Evolutionary conservation across 2,888 invertebrate genomes (phyloP), one percentile per base, ranked within the genome.

Genomic region (Tinea pellionella): DNA sequence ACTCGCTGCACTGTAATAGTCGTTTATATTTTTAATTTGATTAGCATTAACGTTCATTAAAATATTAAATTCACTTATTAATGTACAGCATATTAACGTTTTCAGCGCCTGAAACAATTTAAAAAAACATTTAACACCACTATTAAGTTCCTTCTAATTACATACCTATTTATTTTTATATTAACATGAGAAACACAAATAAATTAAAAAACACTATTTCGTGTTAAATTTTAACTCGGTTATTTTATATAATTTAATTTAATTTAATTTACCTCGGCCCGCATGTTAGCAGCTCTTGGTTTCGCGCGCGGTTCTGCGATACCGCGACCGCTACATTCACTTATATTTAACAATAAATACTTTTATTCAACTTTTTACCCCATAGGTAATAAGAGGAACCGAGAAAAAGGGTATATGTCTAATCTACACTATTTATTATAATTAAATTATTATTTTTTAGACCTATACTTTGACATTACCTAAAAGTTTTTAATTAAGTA

Each of bases 41-140:
- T 15, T 59, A 15, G 29, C 43, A 30, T 18, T 13, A 9, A 43
- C 59, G 13, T 59, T 15, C 13, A 32, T 58, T 12, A 12, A 6
- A 4, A 29, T 8, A 32, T 29, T 41, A 3, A 69, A 66, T 66
- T 69, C 71, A 62, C 67, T 68, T 55, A 77, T 62, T 61, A 69
- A 63, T 64, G 84, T 66, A 69, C 78, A 83, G 69, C 76, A 79
- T 63, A 75, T 61, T 60, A 71, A 71, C 64, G 71, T 70, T 63
- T 75, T 63, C 67, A 79, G 65, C 66, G 66, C 78, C 86, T 86
- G 80, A 61, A 70, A 75, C 57, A 57, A 32, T 55, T 19, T 1
- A 55, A 51, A 55, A 55, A 24, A 4, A 55, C 16, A 53, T 6
- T 53, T 18, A 53, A 16, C n/a, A n/a, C n/a, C n/a, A n/a, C n/a